phyloP scores from a whole-genome alignment of 2,888 invertebrate genomes.

The Nomada flava region DNA sequence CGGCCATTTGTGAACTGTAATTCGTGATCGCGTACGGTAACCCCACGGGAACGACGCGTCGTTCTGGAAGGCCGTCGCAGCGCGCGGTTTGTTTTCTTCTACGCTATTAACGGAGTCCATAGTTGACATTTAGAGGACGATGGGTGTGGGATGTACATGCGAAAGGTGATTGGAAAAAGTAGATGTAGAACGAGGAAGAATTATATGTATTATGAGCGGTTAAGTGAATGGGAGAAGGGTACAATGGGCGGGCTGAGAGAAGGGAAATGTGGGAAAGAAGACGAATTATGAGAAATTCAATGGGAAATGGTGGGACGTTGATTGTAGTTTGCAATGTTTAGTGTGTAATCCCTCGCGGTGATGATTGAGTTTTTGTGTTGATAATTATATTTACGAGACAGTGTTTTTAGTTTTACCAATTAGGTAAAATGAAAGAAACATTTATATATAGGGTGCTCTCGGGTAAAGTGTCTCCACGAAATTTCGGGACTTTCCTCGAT shows the following conservation, averaged over 20 bases:
- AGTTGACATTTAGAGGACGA: not conserved
- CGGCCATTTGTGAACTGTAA: slow-evolving; percentile 59
- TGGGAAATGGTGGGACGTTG: no score
- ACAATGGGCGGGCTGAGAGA: no score
- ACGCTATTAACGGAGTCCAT: not conserved
- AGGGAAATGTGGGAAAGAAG: no score
- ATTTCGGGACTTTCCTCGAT: no score
- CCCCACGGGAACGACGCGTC: not conserved
- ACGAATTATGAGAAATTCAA: no score
- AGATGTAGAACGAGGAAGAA: not conserved
- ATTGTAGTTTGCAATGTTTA: not conserved
- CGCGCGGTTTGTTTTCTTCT: not conserved
- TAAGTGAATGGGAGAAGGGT: no score
- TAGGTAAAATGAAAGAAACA: no score
- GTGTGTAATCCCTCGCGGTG: not conserved
- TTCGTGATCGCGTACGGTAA: slow-evolving; percentile 42
- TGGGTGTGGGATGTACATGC: not conserved
- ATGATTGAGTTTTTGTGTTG: no score
- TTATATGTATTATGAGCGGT: not conserved
- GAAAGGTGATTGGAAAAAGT: not conserved
- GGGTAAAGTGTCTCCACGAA: no score
- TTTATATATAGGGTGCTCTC: no score
- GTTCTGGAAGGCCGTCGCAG: not conserved
- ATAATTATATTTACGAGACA: no score
- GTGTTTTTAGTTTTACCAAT: no score